phyloP scores from a whole-genome alignment of 2,113 vertebrate species.

The Phylloscopus trochilus region DNA sequence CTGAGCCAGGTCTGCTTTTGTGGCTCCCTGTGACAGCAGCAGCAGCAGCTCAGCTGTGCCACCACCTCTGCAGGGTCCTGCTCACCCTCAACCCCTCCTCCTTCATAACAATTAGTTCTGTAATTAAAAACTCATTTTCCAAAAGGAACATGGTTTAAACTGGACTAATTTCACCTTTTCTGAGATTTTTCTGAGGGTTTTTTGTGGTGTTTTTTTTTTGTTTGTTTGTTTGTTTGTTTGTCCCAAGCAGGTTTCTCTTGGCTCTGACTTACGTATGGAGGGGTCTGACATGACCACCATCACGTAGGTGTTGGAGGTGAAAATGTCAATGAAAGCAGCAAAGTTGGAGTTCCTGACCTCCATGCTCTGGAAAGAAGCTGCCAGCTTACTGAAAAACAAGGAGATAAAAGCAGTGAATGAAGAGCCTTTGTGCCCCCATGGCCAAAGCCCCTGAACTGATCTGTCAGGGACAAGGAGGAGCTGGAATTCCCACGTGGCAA shows the following conservation, averaged over 20 bases:
- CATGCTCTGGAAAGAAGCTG: slow-evolving; percentile 99
- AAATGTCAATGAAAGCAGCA: slow-evolving; percentile 98
- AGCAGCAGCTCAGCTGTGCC: neutral
- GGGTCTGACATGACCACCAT: slow-evolving; percentile 99
- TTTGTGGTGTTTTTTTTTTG: neutral
- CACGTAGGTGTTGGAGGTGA: slow-evolving; percentile 98
- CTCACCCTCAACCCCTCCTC: neutral
- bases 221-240: no score
- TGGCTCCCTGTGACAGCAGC: neutral
- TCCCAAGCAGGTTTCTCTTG: neutral
- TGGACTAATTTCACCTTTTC: neutral
- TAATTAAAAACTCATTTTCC: neutral
- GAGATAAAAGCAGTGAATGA: neutral
- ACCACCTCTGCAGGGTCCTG: neutral
- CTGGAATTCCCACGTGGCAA: neutral
- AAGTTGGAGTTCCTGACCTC: slow-evolving; percentile 99
- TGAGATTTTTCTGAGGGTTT: neutral
- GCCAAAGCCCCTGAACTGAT: neutral
- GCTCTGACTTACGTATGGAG: slow-evolving; percentile 91
- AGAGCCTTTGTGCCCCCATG: neutral
- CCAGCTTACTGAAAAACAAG: slow-evolving; percentile 83
- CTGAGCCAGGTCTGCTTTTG: neutral
- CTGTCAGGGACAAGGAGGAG: neutral
- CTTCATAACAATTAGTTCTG: neutral
- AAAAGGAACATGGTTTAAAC: neutral